Evolutionary conservation across 2,797 vertebrate genomes (phyloP).

Genomic region (Anisognathus igniventris): DNA sequence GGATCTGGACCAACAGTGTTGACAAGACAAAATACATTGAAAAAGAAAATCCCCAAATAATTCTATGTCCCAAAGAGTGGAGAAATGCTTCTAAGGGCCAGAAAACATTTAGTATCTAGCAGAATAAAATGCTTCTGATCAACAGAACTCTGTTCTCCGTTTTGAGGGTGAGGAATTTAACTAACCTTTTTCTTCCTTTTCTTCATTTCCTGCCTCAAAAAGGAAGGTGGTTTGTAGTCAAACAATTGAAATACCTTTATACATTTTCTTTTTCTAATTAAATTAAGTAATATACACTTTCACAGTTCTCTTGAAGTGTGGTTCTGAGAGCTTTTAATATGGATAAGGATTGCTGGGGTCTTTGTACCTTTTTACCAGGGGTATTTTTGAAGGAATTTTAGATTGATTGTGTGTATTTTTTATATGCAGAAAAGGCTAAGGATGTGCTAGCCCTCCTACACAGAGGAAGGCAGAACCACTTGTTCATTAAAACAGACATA

Average conservation of each 20-base stretch:
- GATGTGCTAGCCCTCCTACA: neutral
- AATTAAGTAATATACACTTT: neutral
- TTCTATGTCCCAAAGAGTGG: neutral
- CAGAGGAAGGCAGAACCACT: neutral
- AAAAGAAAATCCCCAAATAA: neutral
- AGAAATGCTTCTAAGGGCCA: neutral
- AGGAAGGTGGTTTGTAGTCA: neutral
- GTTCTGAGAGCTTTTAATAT: neutral
- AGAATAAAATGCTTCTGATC: neutral
- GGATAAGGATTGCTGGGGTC: neutral
- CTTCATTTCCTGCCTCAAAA: neutral
- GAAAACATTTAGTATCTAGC: neutral
- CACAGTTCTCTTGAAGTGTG: neutral
- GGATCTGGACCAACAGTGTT: neutral
- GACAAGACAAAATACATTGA: neutral
- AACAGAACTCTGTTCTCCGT: neutral
- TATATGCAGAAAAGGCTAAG: neutral
- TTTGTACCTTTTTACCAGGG: neutral
- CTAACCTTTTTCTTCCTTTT: neutral
- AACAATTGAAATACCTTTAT: neutral
- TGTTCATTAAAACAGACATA: neutral
- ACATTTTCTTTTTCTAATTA: neutral
- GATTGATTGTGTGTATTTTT: neutral
- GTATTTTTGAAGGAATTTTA: neutral
- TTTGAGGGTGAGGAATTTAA: neutral